Base-by-base conservation (phyloP, 23 tunicate species). In the Oikopleura vanhoeffeni region DNA sequence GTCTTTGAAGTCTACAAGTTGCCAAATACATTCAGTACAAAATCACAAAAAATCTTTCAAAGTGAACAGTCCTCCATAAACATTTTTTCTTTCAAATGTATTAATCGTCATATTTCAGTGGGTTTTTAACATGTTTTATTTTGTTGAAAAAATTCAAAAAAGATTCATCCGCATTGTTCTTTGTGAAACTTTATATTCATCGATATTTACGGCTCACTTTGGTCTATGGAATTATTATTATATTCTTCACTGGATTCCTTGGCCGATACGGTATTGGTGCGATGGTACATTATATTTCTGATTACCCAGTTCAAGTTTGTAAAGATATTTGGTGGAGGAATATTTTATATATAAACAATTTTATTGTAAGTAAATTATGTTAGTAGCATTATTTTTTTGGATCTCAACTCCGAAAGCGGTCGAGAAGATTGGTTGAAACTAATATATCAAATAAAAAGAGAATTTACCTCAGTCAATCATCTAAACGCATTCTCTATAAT, bases 271-370 rank as follows among this genome's bases (percentile, higher is more conserved):
- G 91, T 0, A 85, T 60, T 34, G 98, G 93, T 27, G 94, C 98
- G 18, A 41, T 40, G 28, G 88, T 85, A 82, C 76, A 38, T 1
- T 36, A 76, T 34, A 40, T 40, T 40, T 84, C 86, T 0, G 67
- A 86, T 39, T 1, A 18, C 2, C 36, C 57, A 0, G 88, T 76
- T 33, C 41, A 85, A 13, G 0, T 0, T 28, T 93, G 98, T 41
- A 42, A 90, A 83, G 85, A 90, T 39, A 36, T 39, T 27, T 93
- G 98, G 98, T 88, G 88, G 85, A 71, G 89, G 40, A 93, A 93
- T 67, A 83, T 93, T 8, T 57, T 93, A 18, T 93, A 93, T 83
- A 84, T 93, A 36, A 93, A 85, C 87, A 93, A 93, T 41, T 75
- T 93, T 1, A 32, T 71, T n/a, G 79, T 71, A 71, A 13, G 64